These are phyloP conservation scores for Mormyrus iriodes DNA, from an alignment of 2,113 vertebrate genomes.

Conservation along the genomic window DNA sequence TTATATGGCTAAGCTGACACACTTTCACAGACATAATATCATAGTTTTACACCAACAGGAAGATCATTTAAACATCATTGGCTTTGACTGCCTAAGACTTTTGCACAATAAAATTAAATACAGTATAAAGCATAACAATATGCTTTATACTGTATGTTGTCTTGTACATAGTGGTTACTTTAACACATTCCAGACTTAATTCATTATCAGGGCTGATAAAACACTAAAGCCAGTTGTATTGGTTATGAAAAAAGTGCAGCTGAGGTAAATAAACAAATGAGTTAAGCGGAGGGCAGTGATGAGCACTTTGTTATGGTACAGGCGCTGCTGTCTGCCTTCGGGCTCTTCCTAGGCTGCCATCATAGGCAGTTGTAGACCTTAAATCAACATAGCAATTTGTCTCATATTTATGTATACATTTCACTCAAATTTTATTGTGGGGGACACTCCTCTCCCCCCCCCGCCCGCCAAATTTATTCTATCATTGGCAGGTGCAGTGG, in stretches of 20 bases:
- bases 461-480: not conserved
- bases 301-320: not conserved
- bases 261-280: not conserved
- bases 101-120: not conserved
- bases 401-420: not conserved
- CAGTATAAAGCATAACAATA: not conserved
- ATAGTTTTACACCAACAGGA: not conserved
- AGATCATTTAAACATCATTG: not conserved
- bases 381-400: not conserved
- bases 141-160: not conserved
- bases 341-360: not conserved
- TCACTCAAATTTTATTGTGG: not conserved
- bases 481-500: not conserved
- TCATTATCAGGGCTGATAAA: not conserved
- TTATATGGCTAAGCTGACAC: not conserved
- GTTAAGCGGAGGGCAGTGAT: not conserved
- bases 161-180: not conserved
- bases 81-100: not conserved
- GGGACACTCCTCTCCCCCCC: not conserved
- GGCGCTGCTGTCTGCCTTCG: not conserved
- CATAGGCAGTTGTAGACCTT: not conserved
- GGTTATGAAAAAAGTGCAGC: not conserved
- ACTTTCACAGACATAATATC: no score
- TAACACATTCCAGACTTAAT: not conserved
- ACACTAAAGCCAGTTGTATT: not conserved